Conservation (phyloP, 2,113 vertebrate genomes). For the Sardina pilchardus region DNA sequence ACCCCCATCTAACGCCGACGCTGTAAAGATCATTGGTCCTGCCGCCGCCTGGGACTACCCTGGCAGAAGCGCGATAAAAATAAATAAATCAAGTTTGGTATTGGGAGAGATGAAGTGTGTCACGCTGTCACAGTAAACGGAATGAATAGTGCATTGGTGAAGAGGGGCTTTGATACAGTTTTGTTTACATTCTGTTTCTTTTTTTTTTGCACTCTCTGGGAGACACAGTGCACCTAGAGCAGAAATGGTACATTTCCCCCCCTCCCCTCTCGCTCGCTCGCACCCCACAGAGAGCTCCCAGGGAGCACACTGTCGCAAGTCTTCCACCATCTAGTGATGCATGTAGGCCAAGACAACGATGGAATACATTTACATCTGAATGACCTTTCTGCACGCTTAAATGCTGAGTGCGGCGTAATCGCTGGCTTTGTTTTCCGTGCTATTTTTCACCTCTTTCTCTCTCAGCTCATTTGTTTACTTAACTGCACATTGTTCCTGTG, state of each 20-base stretch:
- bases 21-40: constrained; percentile 44
- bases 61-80: constrained; percentile 49
- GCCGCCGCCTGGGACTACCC: constrained; percentile 51
- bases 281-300: neutral
- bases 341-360: neutral
- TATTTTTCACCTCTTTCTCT: neutral
- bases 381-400: constrained; percentile 7
- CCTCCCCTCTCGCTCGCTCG: too few species aligned
- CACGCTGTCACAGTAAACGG: constrained; percentile 23
- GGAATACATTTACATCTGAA: constrained; percentile 1
- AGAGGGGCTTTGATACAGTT: constrained; percentile 39
- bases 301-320: neutral
- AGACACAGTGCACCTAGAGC: neutral
- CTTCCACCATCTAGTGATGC: neutral
- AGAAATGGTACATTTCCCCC: neutral
- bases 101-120: constrained; percentile 50
- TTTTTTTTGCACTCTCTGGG: constrained; percentile 41
- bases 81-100: constrained; percentile 60
- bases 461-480: neutral
- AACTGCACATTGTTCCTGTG: neutral
- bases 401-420: constrained; percentile 3
- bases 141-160: constrained; percentile 39
- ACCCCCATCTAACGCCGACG: constrained; percentile 47
- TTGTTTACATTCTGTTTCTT: constrained; percentile 41
- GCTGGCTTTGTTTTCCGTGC: neutral